phyloP scores from a whole-genome alignment of 1,140 invertebrate genomes.

The Drosophila sucinea region DNA sequence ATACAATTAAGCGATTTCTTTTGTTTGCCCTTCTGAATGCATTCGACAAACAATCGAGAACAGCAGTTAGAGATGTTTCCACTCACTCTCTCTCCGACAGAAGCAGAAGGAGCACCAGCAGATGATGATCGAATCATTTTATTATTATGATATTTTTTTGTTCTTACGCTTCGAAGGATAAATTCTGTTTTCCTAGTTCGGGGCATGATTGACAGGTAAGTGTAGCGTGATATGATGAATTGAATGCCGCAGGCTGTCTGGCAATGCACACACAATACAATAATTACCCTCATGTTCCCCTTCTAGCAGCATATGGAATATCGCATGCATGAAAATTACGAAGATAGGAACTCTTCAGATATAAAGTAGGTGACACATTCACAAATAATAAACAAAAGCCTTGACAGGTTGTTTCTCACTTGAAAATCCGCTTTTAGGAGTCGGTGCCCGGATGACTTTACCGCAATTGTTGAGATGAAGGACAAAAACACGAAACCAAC shows the following conservation, averaged over 20 bases:
- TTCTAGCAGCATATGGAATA: not conserved
- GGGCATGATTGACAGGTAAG: constrained; percentile 68
- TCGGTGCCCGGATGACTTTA: constrained; percentile 19
- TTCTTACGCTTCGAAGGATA: constrained; percentile 62
- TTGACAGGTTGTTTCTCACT: constrained; percentile 14
- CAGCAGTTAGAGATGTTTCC: constrained; percentile 8
- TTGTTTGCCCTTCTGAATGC: constrained; percentile 5
- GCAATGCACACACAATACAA: not conserved
- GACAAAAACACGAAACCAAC: not conserved
- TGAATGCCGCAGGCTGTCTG: constrained; percentile 27
- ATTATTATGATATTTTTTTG: constrained; percentile 70
- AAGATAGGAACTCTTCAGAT: not conserved
- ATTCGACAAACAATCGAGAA: constrained; percentile 26
- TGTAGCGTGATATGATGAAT: constrained; percentile 52
- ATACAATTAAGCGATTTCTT: constrained; percentile 10
- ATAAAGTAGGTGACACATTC: constrained; percentile 21
- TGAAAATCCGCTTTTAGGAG: constrained; percentile 21
- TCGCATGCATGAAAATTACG: not conserved
- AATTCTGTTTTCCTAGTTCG: constrained; percentile 48
- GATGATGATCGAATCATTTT: constrained; percentile 51
- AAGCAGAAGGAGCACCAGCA: constrained; percentile 23
- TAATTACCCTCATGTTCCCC: constrained; percentile 17
- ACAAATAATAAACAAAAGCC: not conserved
- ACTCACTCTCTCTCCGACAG: constrained; percentile 23
- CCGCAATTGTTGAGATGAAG: constrained; percentile 1